These are phyloP conservation scores for Karalla daura DNA, from an alignment of 2,797 vertebrate genomes.

Conservation along the genomic window DNA sequence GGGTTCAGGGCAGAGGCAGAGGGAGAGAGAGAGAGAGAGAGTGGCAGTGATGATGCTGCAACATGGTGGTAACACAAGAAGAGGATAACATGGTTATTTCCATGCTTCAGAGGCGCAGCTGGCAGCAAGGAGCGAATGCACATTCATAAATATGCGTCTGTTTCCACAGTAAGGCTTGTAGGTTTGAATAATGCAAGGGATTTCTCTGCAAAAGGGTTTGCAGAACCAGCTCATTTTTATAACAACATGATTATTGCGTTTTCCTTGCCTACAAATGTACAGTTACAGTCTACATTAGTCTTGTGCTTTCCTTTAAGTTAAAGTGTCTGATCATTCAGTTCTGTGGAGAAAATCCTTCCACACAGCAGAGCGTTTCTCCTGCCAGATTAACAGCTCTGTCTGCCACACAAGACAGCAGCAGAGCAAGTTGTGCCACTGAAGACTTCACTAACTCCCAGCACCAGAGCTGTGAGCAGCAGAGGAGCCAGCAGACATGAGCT, in stretches of 20 bases:
- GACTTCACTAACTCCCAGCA: neutral
- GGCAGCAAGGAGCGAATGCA: constrained; percentile 35
- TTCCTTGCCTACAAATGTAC: neutral
- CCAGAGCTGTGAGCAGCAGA: neutral
- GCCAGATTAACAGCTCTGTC: neutral
- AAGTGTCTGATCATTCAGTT: neutral
- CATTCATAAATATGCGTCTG: constrained; percentile 44
- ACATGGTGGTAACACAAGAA: constrained; percentile 54
- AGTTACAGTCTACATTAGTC: neutral
- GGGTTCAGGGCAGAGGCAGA: neutral
- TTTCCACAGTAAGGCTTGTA: constrained; percentile 24
- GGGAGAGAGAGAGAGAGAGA: no score
- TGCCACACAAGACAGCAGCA: neutral
- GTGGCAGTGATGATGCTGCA: constrained; percentile 31
- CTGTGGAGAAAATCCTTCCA: neutral
- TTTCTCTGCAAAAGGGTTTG: neutral
- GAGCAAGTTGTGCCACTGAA: neutral
- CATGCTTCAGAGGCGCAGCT: constrained; percentile 38
- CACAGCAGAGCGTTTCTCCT: neutral
- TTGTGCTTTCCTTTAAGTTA: neutral
- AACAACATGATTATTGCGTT: neutral
- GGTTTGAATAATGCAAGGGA: constrained; percentile 14
- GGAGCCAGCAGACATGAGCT: neutral
- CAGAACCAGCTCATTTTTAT: neutral
- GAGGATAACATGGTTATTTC: constrained; percentile 57